A percentile compares a stretch with the other conserved stretches of the same genome.
Evolutionary conservation across 2,888 invertebrate genomes (phyloP).

Genomic region (Zele albiditarsus): DNA sequence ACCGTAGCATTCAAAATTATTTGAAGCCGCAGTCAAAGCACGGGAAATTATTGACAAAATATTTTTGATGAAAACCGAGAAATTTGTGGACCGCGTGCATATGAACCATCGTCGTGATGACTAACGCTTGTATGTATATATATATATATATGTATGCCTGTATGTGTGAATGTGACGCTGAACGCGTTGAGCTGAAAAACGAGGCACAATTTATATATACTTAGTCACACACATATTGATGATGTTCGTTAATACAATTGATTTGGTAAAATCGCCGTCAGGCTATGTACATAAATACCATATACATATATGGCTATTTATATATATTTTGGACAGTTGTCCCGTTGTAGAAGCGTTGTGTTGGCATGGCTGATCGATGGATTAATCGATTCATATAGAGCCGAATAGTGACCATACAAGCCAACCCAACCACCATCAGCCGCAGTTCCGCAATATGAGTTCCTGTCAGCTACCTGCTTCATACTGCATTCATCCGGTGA

Average conservation of each 20-base stretch:
- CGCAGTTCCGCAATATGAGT: conserved; percentile 43
- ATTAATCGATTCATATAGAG: conserved; percentile 37
- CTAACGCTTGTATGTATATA: conserved; percentile 13
- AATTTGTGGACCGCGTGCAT: background rate
- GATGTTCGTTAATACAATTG: conserved; percentile 42
- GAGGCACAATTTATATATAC: conserved; percentile 23
- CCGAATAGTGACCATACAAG: conserved; percentile 27
- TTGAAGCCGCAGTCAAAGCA: background rate
- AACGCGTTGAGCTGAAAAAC: conserved; percentile 23
- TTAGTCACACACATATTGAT: conserved; percentile 6
- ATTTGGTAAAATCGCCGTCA: conserved; percentile 35
- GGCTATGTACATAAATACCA: background rate
- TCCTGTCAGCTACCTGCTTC: conserved; percentile 56
- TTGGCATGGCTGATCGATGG: conserved; percentile 33
- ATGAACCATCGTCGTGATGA: conserved; percentile 13
- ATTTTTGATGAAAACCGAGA: background rate
- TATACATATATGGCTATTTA: background rate
- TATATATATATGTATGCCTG: conserved; percentile 4
- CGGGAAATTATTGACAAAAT: conserved; percentile 30
- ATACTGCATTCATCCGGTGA: conserved; percentile 53
- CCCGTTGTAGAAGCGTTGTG: background rate
- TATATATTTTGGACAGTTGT: background rate
- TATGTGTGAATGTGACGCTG: background rate
- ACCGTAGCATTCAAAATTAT: background rate
- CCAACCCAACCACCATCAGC: conserved; percentile 20